Conservation (phyloP, 2,888 invertebrate species). For the Volucella inanis region DNA sequence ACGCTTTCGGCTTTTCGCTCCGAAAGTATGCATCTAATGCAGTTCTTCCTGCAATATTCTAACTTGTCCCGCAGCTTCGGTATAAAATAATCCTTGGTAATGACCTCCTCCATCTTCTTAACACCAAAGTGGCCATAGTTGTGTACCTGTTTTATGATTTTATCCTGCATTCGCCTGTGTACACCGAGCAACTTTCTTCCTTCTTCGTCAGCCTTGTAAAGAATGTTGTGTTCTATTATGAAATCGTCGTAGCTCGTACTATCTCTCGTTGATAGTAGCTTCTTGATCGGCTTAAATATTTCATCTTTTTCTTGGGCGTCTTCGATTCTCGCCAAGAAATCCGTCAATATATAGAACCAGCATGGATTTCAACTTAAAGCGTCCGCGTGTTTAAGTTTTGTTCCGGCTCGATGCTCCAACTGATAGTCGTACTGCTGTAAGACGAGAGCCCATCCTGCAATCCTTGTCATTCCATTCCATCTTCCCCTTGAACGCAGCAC, state of each 20-base stretch:
- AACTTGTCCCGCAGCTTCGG: slow-evolving; percentile 12
- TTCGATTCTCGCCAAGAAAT: background rate
- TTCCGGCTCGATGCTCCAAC: no score
- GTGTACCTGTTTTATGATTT: slow-evolving; percentile 79
- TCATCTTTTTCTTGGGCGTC: slow-evolving; percentile 1
- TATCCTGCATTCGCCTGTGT: slow-evolving; percentile 78
- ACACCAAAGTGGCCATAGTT: slow-evolving; percentile 79
- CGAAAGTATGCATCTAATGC: slow-evolving; percentile 19
- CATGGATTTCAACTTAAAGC: no score
- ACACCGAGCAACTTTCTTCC: slow-evolving; percentile 75
- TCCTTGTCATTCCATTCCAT: no score
- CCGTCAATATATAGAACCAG: background rate
- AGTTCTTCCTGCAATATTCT: background rate
- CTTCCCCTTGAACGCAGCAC: no score
- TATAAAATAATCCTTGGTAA: slow-evolving; percentile 1
- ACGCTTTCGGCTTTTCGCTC: no score
- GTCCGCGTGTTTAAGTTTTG: no score
- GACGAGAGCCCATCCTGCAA: no score
- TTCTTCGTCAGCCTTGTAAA: slow-evolving; percentile 5
- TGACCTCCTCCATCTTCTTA: slow-evolving; percentile 28
- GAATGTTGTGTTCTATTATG: background rate
- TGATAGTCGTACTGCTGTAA: no score
- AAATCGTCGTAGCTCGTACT: slow-evolving; percentile 21
- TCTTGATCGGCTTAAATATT: background rate
- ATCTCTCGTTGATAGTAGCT: background rate